Percentiles rank a stretch among this genome's conserved stretches.
Evolutionary conservation across 2,113 vertebrate species (phyloP).

Genomic region (Tachycineta bicolor): DNA sequence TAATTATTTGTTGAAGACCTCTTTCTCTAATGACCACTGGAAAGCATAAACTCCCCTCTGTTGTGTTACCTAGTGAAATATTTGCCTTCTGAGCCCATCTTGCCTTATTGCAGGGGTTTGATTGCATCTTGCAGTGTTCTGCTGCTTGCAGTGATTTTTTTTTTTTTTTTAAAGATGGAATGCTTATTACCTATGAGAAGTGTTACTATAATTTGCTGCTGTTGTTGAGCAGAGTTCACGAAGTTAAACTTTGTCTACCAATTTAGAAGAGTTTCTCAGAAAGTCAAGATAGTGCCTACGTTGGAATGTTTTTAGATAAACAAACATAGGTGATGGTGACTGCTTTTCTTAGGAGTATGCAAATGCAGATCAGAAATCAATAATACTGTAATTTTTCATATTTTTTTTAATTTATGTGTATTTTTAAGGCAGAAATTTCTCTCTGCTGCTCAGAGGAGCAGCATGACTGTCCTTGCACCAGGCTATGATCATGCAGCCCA

Average conservation of each 20-base stretch:
- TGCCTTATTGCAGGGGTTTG: neutral
- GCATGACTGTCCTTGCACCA: neutral
- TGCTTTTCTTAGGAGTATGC: neutral
- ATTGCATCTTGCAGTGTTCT: neutral
- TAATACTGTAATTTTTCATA: neutral
- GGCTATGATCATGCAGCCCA: neutral
- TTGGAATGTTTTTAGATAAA: neutral
- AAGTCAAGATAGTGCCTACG: neutral
- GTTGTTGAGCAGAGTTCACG: neutral
- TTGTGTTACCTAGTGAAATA: neutral
- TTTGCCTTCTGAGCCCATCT: neutral
- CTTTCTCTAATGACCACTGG: neutral
- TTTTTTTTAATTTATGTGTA: neutral
- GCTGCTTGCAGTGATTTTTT: neutral
- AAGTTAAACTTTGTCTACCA: constrained; percentile 12
- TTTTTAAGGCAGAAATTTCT: neutral
- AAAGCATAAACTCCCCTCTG: neutral
- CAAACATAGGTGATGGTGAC: neutral
- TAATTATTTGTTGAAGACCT: neutral
- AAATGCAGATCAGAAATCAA: neutral
- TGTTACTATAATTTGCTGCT: neutral
- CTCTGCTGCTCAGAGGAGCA: neutral
- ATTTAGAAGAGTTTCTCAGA: neutral
- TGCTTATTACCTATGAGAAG: neutral
- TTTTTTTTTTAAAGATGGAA: neutral